These are phyloP conservation scores for Benthosema pterotum DNA, from an alignment of 2,797 vertebrate genomes.

Conservation along the genomic window DNA sequence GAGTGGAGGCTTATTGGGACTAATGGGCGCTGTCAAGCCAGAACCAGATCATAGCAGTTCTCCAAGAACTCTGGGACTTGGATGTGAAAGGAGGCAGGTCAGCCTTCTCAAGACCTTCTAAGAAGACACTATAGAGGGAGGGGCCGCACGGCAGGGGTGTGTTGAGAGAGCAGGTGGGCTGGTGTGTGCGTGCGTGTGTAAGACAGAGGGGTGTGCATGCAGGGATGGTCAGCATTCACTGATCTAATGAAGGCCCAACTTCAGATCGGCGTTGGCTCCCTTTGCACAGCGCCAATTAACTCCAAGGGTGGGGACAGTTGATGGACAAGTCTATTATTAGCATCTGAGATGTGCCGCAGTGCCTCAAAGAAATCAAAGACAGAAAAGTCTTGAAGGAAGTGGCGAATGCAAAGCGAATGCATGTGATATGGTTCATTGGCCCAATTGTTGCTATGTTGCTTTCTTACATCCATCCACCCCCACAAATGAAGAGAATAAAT, in stretches of 20 bases:
- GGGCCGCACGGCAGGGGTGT: slow-evolving; percentile 48
- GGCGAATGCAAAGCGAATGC: slow-evolving; percentile 74
- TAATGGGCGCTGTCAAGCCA: slow-evolving; percentile 17
- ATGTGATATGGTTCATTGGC: slow-evolving; percentile 75
- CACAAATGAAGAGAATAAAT: slow-evolving; percentile 42
- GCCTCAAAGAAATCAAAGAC: slow-evolving; percentile 77
- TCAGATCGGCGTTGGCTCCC: slow-evolving; percentile 65
- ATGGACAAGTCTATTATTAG: slow-evolving; percentile 85
- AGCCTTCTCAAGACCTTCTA: slow-evolving; percentile 62
- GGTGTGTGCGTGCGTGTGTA: slow-evolving; percentile 20
- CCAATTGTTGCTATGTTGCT: slow-evolving; percentile 72
- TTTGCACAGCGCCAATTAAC: slow-evolving; percentile 79
- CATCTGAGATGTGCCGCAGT: slow-evolving; percentile 66
- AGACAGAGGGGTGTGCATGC: slow-evolving; percentile 53
- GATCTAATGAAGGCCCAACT: slow-evolving; percentile 82
- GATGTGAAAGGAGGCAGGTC: slow-evolving; percentile 62
- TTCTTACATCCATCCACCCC: slow-evolving; percentile 29
- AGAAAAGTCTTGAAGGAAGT: slow-evolving; percentile 75
- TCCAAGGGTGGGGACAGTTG: slow-evolving; percentile 78
- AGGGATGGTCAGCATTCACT: slow-evolving; percentile 71
- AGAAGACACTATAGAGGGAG: slow-evolving; percentile 54
- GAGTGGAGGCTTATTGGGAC: neutral
- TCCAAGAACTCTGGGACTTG: slow-evolving; percentile 21
- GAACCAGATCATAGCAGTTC: slow-evolving; percentile 32
- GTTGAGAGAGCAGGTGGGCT: slow-evolving; percentile 72